Evolutionary conservation across 2,113 vertebrate species (phyloP), one percentile per base, ranked within the genome.

Genomic region (Heterocephalus glaber): DNA sequence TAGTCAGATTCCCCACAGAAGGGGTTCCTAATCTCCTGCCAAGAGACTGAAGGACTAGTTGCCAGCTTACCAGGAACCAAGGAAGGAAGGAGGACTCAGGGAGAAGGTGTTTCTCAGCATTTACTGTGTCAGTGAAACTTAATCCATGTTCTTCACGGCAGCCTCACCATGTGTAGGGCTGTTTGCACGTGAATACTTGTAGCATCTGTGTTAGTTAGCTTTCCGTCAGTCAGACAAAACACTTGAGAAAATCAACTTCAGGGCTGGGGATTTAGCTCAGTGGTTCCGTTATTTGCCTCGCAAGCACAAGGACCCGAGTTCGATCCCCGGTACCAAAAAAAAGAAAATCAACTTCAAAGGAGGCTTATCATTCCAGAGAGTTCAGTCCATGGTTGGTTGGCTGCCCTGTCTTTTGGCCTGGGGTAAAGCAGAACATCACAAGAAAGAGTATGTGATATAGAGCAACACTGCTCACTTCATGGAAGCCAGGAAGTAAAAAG

Each of bases 1-100:
- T 92, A 47, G 38, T 92, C 66, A 92, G 24, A 89, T 35, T 63
- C n/a, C 35, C 41, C 35, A 52, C 68, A 84, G 61, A 93, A 85
- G 70, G 63, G 7, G 8, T 85, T 86, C 76, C 72, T 56, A 76
- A 1, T n/a, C 80, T 81, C 44, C n/a, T 86, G 47, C 63, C 11
- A 38, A 35, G 44, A 56, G 0, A 58, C 0, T 28, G 10, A 28
- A 7, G 54, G 60, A 47, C 74, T 88, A 56, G 35, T 58, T 72
- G 68, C 63, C 54, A 41, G 38, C 6, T 66, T 11, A 74, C 20
- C 85, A 60, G 72, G 26, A 89, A 35, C 44, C 9, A 44, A 72
- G 49, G 28, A 19, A 79, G 35, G 60, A 90, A 82, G 52, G 14
- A 44, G 38, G 17, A 13, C 12, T 56, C 44, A 7, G 2, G 14